Evolutionary conservation across 2,888 invertebrate genomes (phyloP).

Genomic region (Troilus luridus): DNA sequence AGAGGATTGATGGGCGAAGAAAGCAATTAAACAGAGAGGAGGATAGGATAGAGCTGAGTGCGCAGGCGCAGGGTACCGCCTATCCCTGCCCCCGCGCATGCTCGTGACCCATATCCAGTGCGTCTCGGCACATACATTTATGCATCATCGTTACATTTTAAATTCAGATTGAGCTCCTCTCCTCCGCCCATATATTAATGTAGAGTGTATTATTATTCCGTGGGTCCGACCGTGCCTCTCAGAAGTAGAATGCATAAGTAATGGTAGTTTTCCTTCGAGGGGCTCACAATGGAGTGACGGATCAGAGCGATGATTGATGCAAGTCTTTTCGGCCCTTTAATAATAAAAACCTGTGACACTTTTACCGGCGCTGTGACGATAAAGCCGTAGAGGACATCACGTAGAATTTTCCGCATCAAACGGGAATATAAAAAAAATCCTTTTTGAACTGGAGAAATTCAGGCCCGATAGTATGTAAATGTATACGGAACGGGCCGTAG

Average conservation of each 20-base stretch:
- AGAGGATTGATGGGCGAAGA: constrained; percentile 49
- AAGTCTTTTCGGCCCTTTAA: constrained; percentile 61
- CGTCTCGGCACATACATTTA: constrained; percentile 71
- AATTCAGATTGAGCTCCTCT: constrained; percentile 72
- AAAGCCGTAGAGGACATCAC: constrained; percentile 64
- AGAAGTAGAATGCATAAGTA: constrained; percentile 67
- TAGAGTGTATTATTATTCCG: constrained; percentile 73
- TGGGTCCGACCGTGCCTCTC: constrained; percentile 65
- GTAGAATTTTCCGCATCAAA: constrained; percentile 58
- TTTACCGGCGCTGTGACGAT: background rate
- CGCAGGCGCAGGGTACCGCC: constrained; percentile 59
- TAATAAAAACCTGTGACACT: constrained; percentile 36
- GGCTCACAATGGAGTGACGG: constrained; percentile 64
- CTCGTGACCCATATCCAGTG: constrained; percentile 54
- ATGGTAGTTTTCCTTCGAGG: constrained; percentile 65
- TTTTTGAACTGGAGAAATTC: constrained; percentile 16
- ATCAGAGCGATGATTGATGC: constrained; percentile 66
- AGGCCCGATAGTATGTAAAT: constrained; percentile 49
- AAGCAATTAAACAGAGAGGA: constrained; percentile 49
- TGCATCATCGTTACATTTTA: constrained; percentile 70
- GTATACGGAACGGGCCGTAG: constrained; percentile 41
- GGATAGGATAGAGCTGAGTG: constrained; percentile 16
- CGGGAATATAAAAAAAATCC: constrained; percentile 61
- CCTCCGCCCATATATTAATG: constrained; percentile 71
- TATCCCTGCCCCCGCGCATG: constrained; percentile 56